A percentile compares a stretch with the other conserved stretches of the same genome.
These are phyloP conservation scores for Poeciliopsis infans DNA, from an alignment of 2,797 vertebrate genomes.

Conservation along the genomic window DNA sequence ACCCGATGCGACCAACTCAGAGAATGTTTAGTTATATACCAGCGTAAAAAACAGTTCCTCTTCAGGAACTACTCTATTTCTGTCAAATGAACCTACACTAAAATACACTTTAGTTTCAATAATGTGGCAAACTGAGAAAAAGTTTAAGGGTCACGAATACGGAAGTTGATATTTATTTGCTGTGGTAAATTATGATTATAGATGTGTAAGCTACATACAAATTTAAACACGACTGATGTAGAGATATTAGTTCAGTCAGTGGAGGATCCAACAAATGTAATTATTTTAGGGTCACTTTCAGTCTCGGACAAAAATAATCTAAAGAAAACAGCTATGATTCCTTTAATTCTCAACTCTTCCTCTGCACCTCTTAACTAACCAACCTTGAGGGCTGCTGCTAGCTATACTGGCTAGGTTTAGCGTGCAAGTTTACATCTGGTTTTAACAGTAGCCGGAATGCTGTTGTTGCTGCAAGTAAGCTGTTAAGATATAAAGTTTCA, in stretches of 20 bases:
- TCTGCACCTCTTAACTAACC: constrained; percentile 21
- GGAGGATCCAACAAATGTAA: neutral
- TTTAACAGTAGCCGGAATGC: neutral
- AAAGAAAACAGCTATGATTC: neutral
- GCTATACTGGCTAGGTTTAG: constrained; percentile 10
- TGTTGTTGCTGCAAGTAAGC: fast-evolving
- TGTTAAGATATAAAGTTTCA: fast-evolving
- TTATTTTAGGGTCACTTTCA: neutral
- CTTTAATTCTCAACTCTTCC: neutral
- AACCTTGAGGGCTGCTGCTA: constrained; percentile 54
- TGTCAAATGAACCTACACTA: too few species aligned
- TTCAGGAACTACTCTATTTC: too few species aligned
- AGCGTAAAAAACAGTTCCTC: too few species aligned
- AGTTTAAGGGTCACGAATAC: neutral
- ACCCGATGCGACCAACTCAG: too few species aligned
- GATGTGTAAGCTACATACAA: neutral
- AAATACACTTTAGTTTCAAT: neutral
- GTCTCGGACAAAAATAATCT: neutral
- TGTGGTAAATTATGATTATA: neutral
- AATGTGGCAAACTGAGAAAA: neutral
- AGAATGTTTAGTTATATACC: neutral
- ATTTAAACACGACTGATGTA: neutral
- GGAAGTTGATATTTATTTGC: neutral
- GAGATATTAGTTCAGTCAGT: neutral
- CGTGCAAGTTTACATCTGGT: constrained; percentile 10